phyloP scores from a whole-genome alignment of 2,888 invertebrate genomes.

The Lypha dubia region DNA sequence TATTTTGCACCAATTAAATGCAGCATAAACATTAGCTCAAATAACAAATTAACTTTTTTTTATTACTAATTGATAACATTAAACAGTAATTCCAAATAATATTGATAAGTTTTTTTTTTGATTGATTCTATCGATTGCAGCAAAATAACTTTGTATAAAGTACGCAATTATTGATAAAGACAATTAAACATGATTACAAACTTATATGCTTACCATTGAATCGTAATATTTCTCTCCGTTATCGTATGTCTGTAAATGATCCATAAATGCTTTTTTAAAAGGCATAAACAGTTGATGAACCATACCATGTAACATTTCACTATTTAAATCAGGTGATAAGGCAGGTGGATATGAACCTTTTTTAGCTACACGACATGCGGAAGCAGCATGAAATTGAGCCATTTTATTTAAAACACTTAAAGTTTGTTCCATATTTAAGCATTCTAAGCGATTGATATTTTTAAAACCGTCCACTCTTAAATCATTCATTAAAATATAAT shows the following conservation, averaged over 20 bases:
- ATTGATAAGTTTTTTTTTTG: no score
- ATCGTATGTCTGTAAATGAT: slow-evolving; percentile 70
- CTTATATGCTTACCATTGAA: slow-evolving; percentile 74
- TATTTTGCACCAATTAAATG: no score
- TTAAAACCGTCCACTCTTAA: slow-evolving; percentile 77
- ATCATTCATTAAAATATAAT: slow-evolving; percentile 79
- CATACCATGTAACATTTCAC: slow-evolving; percentile 32
- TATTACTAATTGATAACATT: no score
- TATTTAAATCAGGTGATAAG: slow-evolving; percentile 54
- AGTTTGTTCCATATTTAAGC: slow-evolving; percentile 79
- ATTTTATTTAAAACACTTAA: slow-evolving; percentile 77
- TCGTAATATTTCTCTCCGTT: slow-evolving; percentile 74
- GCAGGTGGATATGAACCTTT: slow-evolving; percentile 74
- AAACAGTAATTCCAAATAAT: no score
- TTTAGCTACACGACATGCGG: slow-evolving; percentile 75
- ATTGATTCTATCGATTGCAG: no score
- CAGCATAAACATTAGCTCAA: no score
- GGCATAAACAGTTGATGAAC: slow-evolving; percentile 47
- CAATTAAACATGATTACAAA: no score
- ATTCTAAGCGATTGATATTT: slow-evolving; percentile 78
- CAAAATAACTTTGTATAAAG: no score
- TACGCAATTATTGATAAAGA: no score
- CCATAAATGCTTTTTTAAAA: slow-evolving; percentile 62
- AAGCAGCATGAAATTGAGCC: slow-evolving; percentile 81
- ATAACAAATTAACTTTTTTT: no score